Percentiles rank a stretch among this genome's conserved stretches.
These are phyloP conservation scores for Tricholaema leucomelas DNA, from an alignment of 2,113 vertebrate species.

Conservation along the genomic window DNA sequence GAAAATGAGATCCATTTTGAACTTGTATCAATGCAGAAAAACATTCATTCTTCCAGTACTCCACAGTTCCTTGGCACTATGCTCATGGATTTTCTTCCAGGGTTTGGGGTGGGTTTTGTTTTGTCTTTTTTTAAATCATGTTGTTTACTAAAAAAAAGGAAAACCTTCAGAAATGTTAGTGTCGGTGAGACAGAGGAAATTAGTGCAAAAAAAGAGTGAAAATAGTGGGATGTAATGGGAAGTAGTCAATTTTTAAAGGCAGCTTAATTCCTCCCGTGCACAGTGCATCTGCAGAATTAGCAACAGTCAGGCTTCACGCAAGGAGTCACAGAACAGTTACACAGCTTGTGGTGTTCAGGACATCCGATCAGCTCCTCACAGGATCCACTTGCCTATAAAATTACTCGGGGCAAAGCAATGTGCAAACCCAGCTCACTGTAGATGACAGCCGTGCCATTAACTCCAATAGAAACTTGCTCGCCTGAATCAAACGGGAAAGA, in stretches of 20 bases:
- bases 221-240: not conserved
- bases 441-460: not conserved
- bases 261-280: constrained; percentile 25
- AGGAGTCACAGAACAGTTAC: not conserved
- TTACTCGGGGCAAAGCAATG: constrained; percentile 41
- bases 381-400: constrained; percentile 26
- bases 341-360: not conserved
- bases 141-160: not conserved
- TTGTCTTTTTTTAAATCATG: not conserved
- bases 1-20: not conserved
- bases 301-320: not conserved
- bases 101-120: not conserved
- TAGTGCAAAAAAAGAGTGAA: not conserved
- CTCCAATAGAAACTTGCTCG: not conserved
- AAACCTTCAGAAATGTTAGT: not conserved
- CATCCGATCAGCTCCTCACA: rapidly evolving
- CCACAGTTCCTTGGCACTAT: not conserved
- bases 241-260: constrained; percentile 38
- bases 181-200: constrained; percentile 12
- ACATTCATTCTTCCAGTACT: not conserved
- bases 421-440: constrained; percentile 28
- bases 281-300: not conserved
- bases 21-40: not conserved
- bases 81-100: not conserved
- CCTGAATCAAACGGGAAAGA: not conserved